These are phyloP conservation scores for Neodiprion pinetum DNA, from an alignment of 1,140 invertebrate genomes.

Conservation along the genomic window DNA sequence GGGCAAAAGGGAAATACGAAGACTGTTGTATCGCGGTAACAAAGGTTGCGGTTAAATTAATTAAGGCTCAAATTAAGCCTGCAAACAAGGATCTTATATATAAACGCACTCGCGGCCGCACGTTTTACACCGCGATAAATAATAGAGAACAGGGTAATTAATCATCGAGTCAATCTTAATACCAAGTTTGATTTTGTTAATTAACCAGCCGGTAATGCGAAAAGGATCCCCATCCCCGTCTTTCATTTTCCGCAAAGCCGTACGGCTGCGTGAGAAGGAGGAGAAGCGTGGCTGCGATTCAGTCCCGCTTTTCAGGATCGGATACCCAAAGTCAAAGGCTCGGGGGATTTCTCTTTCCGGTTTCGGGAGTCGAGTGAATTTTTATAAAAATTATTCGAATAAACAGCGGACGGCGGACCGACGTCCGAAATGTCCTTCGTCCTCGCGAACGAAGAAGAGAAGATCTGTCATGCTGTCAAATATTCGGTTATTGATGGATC, in stretches of 20 bases:
- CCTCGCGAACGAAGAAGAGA: background rate
- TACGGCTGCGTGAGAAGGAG: no score
- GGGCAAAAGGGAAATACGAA: no score
- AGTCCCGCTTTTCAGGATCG: background rate
- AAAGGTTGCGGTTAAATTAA: background rate
- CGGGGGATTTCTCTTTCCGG: no score
- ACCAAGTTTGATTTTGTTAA: conserved; percentile 1
- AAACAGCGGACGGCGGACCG: background rate
- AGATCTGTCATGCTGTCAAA: conserved; percentile 1
- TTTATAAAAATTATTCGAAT: background rate
- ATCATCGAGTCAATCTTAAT: background rate
- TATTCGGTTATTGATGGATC: conserved; percentile 7
- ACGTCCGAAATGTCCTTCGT: background rate
- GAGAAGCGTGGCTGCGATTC: no score
- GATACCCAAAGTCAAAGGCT: background rate
- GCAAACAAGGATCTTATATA: background rate
- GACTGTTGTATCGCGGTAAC: no score
- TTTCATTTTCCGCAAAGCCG: no score
- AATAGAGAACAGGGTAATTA: background rate
- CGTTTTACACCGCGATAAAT: background rate
- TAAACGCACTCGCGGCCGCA: background rate
- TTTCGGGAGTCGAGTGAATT: background rate
- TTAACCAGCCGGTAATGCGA: background rate
- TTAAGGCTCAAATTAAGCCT: background rate
- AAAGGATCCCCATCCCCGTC: background rate